A percentile compares a stretch with the other conserved stretches of the same genome.
Evolutionary conservation across 2,888 invertebrate genomes (phyloP).

Genomic region (Apodemia mormo): DNA sequence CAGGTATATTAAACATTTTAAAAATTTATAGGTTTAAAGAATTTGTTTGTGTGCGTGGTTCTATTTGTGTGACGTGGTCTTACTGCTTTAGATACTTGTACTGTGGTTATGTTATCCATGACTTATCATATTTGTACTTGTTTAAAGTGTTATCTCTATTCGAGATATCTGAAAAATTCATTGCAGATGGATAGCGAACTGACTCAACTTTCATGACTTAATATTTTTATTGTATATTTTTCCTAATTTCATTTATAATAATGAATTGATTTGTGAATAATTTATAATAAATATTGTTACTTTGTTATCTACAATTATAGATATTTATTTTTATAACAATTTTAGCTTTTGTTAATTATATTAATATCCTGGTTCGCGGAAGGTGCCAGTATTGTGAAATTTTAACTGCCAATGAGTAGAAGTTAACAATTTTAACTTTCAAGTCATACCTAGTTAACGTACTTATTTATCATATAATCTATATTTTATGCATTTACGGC

Average conservation of each 20-base stretch:
- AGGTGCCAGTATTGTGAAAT: conserved; percentile 56
- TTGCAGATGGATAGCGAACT: conserved; percentile 5
- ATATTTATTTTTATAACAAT: conserved; percentile 64
- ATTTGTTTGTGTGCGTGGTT: too few relatives aligned
- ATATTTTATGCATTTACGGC: conserved; percentile 70
- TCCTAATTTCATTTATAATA: conserved; percentile 22
- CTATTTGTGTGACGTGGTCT: neutral
- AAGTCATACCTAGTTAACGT: conserved; percentile 61
- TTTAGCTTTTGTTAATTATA: conserved; percentile 42
- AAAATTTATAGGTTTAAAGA: too few relatives aligned
- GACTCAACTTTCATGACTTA: conserved; percentile 13
- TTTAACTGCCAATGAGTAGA: conserved; percentile 68
- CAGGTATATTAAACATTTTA: too few relatives aligned
- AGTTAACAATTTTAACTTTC: conserved; percentile 47
- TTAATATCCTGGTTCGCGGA: conserved; percentile 44
- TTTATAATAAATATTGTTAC: conserved; percentile 46
- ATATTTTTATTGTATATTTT: conserved; percentile 15
- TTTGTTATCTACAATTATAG: conserved; percentile 62
- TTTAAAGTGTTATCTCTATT: neutral
- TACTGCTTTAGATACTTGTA: neutral
- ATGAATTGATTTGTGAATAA: conserved; percentile 29
- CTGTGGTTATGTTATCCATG: conserved; percentile 20
- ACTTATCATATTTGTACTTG: conserved; percentile 21
- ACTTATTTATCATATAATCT: conserved; percentile 47
- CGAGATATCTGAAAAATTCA: neutral